Percentiles rank a stretch among this genome's conserved stretches.
These are phyloP conservation scores for Holothuria leucospilota DNA, from an alignment of 53 echinoderm and acorn worm genomes.

Conservation along the genomic window DNA sequence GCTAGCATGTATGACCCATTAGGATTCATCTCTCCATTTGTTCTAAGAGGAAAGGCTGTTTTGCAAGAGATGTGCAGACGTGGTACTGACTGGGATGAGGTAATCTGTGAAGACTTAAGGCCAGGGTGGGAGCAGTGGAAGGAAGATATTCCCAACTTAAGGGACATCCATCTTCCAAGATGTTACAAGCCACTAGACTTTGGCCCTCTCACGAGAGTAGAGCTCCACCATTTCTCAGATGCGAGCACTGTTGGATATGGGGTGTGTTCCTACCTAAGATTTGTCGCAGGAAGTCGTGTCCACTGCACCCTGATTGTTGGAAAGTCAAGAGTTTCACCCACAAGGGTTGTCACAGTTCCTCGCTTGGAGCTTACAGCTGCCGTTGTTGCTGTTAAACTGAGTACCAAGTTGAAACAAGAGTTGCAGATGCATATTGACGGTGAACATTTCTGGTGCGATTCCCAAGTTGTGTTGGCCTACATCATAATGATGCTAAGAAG, in stretches of 20 bases:
- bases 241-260: no score
- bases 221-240: constrained; percentile 78
- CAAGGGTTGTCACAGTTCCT: constrained; percentile 55
- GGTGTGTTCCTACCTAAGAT: constrained; percentile 38
- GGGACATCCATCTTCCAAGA: constrained; percentile 46
- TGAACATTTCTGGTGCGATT: constrained; percentile 56
- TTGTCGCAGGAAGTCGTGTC: constrained; percentile 45
- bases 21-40: neutral
- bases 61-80: no score
- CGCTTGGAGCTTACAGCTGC: no score
- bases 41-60: no score
- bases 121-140: no score
- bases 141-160: constrained; percentile 23
- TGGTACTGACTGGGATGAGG: no score
- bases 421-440: constrained; percentile 5
- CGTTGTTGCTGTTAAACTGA: constrained; percentile 40
- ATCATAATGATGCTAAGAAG: constrained; percentile 60
- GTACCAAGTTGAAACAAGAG: constrained; percentile 44
- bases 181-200: no score
- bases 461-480: constrained; percentile 70
- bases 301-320: no score
- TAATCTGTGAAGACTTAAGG: no score
- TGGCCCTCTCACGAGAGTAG: constrained; percentile 32
- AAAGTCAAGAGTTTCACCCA: constrained; percentile 55
- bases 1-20: constrained; percentile 64